These are phyloP conservation scores for Creontiades dilutus DNA, from an alignment of 2,888 invertebrate species.

Conservation along the genomic window DNA sequence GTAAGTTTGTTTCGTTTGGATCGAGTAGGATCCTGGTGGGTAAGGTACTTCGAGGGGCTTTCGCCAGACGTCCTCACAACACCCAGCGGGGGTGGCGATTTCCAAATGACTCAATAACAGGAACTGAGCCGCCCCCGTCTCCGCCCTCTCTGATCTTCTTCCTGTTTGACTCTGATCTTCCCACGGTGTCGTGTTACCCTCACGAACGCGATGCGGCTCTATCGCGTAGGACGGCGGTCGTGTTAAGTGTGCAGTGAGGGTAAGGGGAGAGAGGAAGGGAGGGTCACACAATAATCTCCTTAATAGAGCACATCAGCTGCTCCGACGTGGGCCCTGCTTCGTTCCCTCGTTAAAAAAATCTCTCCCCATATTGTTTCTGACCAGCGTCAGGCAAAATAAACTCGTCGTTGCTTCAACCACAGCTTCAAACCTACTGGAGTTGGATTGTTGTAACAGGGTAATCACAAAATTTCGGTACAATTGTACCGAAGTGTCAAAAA, in stretches of 20 bases:
- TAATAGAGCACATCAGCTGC: conserved; percentile 48
- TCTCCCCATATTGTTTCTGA: not conserved
- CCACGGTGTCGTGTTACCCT: conserved; percentile 58
- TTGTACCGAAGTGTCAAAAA: no score
- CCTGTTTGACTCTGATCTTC: conserved; percentile 59
- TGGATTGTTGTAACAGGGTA: no score
- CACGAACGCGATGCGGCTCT: not conserved
- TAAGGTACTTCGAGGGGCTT: no score
- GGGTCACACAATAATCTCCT: conserved; percentile 19
- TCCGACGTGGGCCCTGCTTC: not conserved
- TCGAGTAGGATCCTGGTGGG: no score
- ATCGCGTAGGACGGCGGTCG: not conserved
- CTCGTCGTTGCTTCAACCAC: no score
- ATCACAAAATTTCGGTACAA: no score
- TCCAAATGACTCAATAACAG: conserved; percentile 43
- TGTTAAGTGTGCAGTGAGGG: not conserved
- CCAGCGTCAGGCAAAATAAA: no score
- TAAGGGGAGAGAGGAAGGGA: not conserved
- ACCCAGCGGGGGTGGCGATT: conserved; percentile 15
- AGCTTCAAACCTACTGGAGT: no score
- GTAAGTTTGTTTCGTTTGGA: no score
- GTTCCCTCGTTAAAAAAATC: not conserved
- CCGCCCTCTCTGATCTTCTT: not conserved
- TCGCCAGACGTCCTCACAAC: no score
- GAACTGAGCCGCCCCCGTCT: not conserved